These are phyloP conservation scores for Polypedilum pembai DNA, from an alignment of 1,140 invertebrate species.

Conservation along the genomic window DNA sequence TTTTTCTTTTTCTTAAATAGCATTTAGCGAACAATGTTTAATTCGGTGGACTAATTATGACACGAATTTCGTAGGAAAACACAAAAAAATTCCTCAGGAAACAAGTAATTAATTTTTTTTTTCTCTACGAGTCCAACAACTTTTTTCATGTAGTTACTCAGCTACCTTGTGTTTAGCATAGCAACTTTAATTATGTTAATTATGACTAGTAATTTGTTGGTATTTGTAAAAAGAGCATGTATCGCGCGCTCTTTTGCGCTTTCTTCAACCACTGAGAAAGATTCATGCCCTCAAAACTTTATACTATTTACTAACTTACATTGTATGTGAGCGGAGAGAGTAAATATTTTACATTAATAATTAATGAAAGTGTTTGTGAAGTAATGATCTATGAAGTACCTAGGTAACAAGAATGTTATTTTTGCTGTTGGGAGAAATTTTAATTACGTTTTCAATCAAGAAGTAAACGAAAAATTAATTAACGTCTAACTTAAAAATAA, in stretches of 20 bases:
- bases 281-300: neutral
- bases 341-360: neutral
- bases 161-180: constrained; percentile 24
- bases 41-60: constrained; percentile 17
- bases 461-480: no score
- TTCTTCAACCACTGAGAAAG: neutral
- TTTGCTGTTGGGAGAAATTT: no score
- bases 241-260: constrained; percentile 10
- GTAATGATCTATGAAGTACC: neutral
- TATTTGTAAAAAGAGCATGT: constrained; percentile 10
- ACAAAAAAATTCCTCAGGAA: constrained; percentile 27
- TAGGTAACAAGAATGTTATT: no score
- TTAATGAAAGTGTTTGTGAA: constrained; percentile 1
- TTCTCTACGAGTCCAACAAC: neutral
- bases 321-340: neutral
- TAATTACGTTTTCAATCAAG: no score
- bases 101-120: constrained; percentile 27
- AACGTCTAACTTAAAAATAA: no score
- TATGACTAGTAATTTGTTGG: constrained; percentile 25
- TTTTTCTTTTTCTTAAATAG: neutral
- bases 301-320: neutral
- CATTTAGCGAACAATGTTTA: constrained; percentile 11
- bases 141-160: constrained; percentile 2
- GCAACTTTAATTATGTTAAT: constrained; percentile 25
- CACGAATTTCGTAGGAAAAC: constrained; percentile 21